Evolutionary conservation across 2,113 vertebrate genomes (phyloP).

Genomic region (Mola mola): DNA sequence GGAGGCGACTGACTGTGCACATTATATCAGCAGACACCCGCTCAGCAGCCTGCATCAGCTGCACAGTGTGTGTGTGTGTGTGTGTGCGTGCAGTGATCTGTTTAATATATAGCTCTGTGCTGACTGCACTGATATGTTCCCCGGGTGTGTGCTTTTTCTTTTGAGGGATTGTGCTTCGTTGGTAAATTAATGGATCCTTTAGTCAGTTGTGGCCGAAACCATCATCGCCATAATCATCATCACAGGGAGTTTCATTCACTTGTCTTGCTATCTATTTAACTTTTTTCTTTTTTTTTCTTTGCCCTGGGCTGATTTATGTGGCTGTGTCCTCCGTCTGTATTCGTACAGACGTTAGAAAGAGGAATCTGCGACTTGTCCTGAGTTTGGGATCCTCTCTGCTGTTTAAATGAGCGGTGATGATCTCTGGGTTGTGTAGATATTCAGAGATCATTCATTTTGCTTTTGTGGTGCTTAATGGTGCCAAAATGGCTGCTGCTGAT

Average conservation of each 20-base stretch:
- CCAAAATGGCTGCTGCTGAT: conserved; percentile 40
- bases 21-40: conserved; percentile 62
- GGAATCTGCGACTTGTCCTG: not conserved
- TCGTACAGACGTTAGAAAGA: not conserved
- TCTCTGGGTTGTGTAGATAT: conserved; percentile 4
- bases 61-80: conserved; percentile 14
- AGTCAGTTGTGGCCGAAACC: conserved; percentile 12
- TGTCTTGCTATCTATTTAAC: conserved; percentile 14
- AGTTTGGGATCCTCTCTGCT: not conserved
- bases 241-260: conserved; percentile 43
- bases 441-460: conserved; percentile 31
- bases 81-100: conserved; percentile 1
- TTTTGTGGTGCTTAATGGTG: not conserved
- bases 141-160: not conserved
- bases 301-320: not conserved
- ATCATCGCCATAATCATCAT: conserved; percentile 5
- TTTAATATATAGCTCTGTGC: not conserved
- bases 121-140: not conserved
- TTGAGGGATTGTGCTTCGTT: conserved; percentile 11
- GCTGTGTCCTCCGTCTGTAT: not conserved
- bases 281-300: conserved; percentile 29
- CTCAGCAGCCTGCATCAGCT: conserved; percentile 30
- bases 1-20: conserved; percentile 66
- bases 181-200: conserved; percentile 19
- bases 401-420: conserved; percentile 22